Evolutionary conservation across 2,797 vertebrate genomes (phyloP).

Genomic region (Pagetopsis macropterus): DNA sequence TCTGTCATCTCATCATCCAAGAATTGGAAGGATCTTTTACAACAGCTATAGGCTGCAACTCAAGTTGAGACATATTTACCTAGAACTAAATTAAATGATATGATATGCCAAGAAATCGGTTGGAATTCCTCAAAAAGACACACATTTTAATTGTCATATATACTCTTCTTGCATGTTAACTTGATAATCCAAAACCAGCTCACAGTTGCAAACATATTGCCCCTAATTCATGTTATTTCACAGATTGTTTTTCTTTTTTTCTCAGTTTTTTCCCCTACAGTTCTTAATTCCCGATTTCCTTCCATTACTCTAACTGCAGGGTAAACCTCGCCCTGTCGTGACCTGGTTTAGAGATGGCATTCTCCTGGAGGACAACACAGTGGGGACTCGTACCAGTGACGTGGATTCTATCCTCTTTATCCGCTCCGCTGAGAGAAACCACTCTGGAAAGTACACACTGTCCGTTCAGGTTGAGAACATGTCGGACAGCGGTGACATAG

Average conservation of each 20-base stretch:
- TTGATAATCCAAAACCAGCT: not conserved
- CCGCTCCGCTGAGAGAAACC: constrained; percentile 82
- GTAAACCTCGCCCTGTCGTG: constrained; percentile 89
- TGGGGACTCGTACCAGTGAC: constrained; percentile 83
- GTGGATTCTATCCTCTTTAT: constrained; percentile 91
- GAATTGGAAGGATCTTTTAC: constrained; percentile 31
- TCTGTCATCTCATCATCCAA: constrained; percentile 41
- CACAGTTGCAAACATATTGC: not conserved
- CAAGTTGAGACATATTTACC: constrained; percentile 7
- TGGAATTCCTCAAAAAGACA: not conserved
- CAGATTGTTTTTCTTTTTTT: not conserved
- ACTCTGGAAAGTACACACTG: constrained; percentile 89
- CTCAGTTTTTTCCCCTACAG: not conserved
- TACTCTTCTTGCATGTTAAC: not conserved
- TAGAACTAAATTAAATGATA: not conserved
- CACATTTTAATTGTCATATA: not conserved
- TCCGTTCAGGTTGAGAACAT: constrained; percentile 89
- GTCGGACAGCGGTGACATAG: constrained; percentile 83
- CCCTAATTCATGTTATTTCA: not conserved
- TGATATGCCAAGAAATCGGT: not conserved
- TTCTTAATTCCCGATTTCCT: not conserved
- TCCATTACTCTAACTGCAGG: constrained; percentile 74
- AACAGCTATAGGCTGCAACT: constrained; percentile 12
- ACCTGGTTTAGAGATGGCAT: constrained; percentile 87
- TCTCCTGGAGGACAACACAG: constrained; percentile 80